Percentiles rank a stretch among this genome's conserved stretches.
Evolutionary conservation across 1,140 invertebrate genomes (phyloP).

Genomic region (Penaeus japonicus): DNA sequence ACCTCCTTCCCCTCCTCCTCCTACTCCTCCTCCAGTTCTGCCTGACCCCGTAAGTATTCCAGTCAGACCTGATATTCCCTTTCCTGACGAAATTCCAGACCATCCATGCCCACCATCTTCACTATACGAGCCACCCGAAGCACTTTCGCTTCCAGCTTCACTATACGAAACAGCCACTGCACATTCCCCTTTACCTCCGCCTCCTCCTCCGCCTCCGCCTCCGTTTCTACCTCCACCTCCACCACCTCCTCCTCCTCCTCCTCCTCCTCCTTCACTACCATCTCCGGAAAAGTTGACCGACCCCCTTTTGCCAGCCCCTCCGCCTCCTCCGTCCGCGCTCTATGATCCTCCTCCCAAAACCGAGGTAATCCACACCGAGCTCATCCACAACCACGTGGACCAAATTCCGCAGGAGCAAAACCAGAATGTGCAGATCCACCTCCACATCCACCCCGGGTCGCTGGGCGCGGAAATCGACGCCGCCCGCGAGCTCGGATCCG

Average conservation of each 20-base stretch:
- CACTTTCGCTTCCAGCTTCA: background rate
- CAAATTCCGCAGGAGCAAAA: constrained; percentile 17
- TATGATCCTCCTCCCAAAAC: background rate
- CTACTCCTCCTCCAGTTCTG: constrained; percentile 31
- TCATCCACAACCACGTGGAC: background rate
- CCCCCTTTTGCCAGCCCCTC: background rate
- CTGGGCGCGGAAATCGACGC: background rate
- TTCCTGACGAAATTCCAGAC: background rate
- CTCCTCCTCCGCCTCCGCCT: background rate
- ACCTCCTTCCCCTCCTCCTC: background rate
- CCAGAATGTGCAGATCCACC: constrained; percentile 38
- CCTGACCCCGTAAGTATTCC: constrained; percentile 39
- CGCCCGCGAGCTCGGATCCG: background rate
- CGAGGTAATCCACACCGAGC: constrained; percentile 1
- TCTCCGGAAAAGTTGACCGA: background rate
- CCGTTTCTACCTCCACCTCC: background rate
- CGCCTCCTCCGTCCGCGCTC: background rate
- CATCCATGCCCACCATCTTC: background rate
- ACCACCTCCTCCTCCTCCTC: background rate
- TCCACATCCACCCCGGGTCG: constrained; percentile 34
- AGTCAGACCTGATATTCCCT: background rate
- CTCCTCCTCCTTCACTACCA: background rate
- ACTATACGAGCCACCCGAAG: no score
- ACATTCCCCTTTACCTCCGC: background rate
- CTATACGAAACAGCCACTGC: background rate